Base-by-base conservation (phyloP, 2,113 vertebrate genomes). In the Lipophrys pholis region DNA sequence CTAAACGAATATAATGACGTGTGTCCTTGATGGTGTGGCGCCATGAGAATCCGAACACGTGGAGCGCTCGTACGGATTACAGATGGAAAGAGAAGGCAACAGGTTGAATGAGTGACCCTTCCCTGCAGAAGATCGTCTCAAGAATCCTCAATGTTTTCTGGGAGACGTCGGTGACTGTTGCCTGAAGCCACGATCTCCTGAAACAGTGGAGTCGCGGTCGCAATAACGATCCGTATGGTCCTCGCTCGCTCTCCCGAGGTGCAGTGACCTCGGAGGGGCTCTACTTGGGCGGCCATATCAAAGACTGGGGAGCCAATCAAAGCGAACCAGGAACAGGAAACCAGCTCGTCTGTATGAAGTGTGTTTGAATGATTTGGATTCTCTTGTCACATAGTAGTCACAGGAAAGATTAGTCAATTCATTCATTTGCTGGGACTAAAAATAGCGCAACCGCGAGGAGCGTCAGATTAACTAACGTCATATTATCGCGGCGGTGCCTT, bases 281-380 rank as follows among this genome's bases (percentile, higher is more conserved):
- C 9, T 38, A n/a, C 65, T 54, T 61, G 69, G 65, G 68, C 11
- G 7, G 15, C 10, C 1, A 12, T 7, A 66, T 69, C 35, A 17
- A 14, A 17, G 50, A 52, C 49, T 50, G 9, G 6, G 1, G 10
- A 0, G n/a, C 21, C 7, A 78, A 76, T 59, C 14, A 21, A 56
- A 82, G 36, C 36, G 45, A 50, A 30, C 54, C 61, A 69, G 73
- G 46, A 66, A n/a, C 62, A 78, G n/a, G n/a, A n/a, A n/a, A 61
- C 21, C 77, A 82, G 75, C 78, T 80, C 58, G 76, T 82, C 72
- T 38, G 3, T 49, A 58, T 16, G 63, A 64, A 51, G 61, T 12
- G 8, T 51, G n/a, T 51, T 54, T 21, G 40, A 69, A 79, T 69
- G 61, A 62, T 60, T 9, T 38, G 45, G 42, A 61, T 43, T 46